Conservation (phyloP, 2,888 invertebrate genomes). For the Odontothrips loti region DNA sequence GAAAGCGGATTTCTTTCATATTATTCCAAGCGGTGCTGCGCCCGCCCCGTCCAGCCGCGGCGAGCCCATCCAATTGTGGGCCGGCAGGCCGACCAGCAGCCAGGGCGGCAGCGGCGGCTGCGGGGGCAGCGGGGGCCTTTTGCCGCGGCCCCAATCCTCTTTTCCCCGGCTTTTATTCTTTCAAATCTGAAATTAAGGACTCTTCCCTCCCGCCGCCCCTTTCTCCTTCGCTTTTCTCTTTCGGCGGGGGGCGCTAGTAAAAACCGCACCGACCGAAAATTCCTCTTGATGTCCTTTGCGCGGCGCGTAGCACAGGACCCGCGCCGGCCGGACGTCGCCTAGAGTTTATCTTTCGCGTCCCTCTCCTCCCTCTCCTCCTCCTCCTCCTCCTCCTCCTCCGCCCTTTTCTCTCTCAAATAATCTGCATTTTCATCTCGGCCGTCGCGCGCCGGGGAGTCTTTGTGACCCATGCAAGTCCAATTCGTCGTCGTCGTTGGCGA, state of each 20-base stretch:
- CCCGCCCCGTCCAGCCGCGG: too few species aligned
- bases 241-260: background rate
- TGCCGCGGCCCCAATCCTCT: background rate
- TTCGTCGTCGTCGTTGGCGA: background rate
- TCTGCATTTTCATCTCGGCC: slow-evolving; percentile 17
- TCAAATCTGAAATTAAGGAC: slow-evolving; percentile 11
- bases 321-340: background rate
- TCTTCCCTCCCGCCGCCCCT: background rate
- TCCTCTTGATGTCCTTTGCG: background rate
- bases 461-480: slow-evolving; percentile 19
- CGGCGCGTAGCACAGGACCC: background rate
- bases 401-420: background rate
- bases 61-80: too few species aligned
- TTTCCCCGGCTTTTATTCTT: background rate
- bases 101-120: background rate
- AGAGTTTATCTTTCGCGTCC: background rate
- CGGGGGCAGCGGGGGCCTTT: background rate
- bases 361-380: background rate
- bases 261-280: background rate
- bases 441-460: background rate
- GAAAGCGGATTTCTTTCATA: too few species aligned
- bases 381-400: background rate
- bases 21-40: too few species aligned
- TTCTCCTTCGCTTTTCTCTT: background rate
- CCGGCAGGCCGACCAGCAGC: background rate